Base-by-base conservation (phyloP, 2,888 invertebrate species). In the Patella caerulea region DNA sequence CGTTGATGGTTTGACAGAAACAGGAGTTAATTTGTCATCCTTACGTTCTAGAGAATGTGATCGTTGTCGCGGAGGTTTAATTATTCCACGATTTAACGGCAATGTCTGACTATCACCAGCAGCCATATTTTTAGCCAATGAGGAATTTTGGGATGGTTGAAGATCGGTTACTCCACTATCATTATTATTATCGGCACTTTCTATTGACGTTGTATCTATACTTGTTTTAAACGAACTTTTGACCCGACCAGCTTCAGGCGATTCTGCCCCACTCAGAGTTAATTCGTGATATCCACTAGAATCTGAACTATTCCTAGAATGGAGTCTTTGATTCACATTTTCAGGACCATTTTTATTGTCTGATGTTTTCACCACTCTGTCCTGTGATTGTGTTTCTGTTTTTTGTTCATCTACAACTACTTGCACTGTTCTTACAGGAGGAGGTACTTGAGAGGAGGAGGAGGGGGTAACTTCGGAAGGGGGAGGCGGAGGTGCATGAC, bases 201-300 rank as follows among this genome's bases (percentile, higher is more conserved):
- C 87, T 73, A 87, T 86, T 12, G 88, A 87, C 14, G 85, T 82
- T 29, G 86, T 83, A 69, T 88, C 87, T n/a, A 86, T 80, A 65
- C 84, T 87, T 9, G 84, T 84, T 73, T 87, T 86, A 74, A 83
- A 83, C 73, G 78, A 81, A 72, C 75, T 76, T 59, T 72, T 81
- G 74, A 79, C 84, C 24, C 76, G 83, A 81, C 76, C 79, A 9
- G 85, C 86, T 55, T 88, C 88, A 0, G 89, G 88, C 1, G 88
- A 88, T 52, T 88, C 89, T 93, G 92, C 74, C 15, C 88, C 88
- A 79, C 87, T 89, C 1, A 88, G 77, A 11, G 94, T 94, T 1
- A 95, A 94, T 88, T 95, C 95, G 89, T 95, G 95, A 88, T 95
- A 95, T 0, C 95, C 95, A 78, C 94, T 94, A 85, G 95, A 95